Evolutionary conservation across 92 coral and sea anemone species (phyloP).

Genomic region (Isaurus tuberculatus): DNA sequence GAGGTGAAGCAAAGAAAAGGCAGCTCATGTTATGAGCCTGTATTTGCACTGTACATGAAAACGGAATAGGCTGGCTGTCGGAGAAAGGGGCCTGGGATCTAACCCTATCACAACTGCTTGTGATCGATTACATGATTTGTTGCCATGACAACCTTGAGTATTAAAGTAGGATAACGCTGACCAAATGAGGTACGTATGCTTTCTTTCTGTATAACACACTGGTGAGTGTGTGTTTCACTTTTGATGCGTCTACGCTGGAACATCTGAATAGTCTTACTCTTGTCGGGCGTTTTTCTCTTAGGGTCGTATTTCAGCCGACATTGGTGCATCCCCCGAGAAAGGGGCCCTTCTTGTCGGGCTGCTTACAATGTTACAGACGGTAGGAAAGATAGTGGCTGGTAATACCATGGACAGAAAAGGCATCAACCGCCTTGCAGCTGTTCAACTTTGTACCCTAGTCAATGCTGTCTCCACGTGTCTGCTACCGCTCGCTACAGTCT

Average conservation of each 20-base stretch:
- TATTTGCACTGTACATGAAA: constrained; percentile 51
- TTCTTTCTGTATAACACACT: constrained; percentile 31
- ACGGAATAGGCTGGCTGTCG: constrained; percentile 52
- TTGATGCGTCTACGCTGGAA: background rate
- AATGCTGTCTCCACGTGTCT: constrained; percentile 82
- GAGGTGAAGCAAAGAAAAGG: constrained; percentile 53
- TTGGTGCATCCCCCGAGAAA: constrained; percentile 73
- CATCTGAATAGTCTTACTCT: background rate
- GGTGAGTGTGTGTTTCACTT: constrained; percentile 36
- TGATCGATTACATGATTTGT: constrained; percentile 49
- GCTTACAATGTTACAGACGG: constrained; percentile 79
- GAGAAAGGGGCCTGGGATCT: constrained; percentile 43
- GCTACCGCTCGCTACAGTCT: constrained; percentile 85
- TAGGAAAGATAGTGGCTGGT: constrained; percentile 85
- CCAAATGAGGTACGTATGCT: constrained; percentile 33
- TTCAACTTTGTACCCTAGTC: constrained; percentile 76
- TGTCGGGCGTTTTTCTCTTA: constrained; percentile 26
- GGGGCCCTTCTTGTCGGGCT: constrained; percentile 89
- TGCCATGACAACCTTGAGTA: constrained; percentile 52
- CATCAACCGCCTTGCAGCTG: constrained; percentile 69
- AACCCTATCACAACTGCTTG: constrained; percentile 42
- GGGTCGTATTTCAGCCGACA: constrained; percentile 80
- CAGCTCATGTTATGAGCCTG: constrained; percentile 63
- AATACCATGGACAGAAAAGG: constrained; percentile 72
- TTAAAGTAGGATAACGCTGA: constrained; percentile 38